Conservation (phyloP, 2,888 invertebrate species). For the Drosophila peninsularis region DNA sequence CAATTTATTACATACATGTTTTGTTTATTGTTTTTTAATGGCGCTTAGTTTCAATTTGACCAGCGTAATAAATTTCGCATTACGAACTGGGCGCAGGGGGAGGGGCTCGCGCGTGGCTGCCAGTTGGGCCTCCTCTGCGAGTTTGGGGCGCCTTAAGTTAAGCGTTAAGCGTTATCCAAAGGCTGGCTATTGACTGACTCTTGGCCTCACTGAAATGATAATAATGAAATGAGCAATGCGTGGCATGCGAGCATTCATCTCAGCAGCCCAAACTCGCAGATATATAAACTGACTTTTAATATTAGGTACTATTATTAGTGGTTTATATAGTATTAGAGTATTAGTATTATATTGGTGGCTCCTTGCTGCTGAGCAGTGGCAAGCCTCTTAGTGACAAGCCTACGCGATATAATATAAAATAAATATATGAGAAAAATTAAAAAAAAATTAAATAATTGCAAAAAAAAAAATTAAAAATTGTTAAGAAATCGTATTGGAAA, state of each 20-base stretch:
- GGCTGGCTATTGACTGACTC: slow-evolving; percentile 8
- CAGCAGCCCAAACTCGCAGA: rapidly evolving
- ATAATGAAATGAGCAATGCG: neutral
- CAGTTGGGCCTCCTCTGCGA: neutral
- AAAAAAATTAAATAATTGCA: no score
- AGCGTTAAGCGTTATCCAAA: neutral
- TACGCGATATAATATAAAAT: no score
- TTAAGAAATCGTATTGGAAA: no score
- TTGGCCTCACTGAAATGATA: neutral
- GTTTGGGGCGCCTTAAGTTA: neutral
- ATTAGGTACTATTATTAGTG: neutral
- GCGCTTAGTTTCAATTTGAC: slow-evolving; percentile 78
- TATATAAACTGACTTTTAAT: neutral
- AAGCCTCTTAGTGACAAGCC: no score
- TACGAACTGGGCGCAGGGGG: slow-evolving; percentile 45
- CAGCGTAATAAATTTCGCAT: slow-evolving; percentile 76
- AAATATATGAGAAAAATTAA: no score
- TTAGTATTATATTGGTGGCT: no score
- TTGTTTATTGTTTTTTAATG: slow-evolving; percentile 78
- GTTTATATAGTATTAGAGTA: neutral
- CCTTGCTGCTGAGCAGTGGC: no score
- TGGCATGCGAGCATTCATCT: neutral
- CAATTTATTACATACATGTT: slow-evolving; percentile 76
- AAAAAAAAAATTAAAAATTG: no score
- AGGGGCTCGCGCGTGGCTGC: slow-evolving; percentile 21